A percentile compares a stretch with the other conserved stretches of the same genome.
phyloP scores from a whole-genome alignment of 2,797 vertebrate genomes.

The Aythya fuligula region DNA sequence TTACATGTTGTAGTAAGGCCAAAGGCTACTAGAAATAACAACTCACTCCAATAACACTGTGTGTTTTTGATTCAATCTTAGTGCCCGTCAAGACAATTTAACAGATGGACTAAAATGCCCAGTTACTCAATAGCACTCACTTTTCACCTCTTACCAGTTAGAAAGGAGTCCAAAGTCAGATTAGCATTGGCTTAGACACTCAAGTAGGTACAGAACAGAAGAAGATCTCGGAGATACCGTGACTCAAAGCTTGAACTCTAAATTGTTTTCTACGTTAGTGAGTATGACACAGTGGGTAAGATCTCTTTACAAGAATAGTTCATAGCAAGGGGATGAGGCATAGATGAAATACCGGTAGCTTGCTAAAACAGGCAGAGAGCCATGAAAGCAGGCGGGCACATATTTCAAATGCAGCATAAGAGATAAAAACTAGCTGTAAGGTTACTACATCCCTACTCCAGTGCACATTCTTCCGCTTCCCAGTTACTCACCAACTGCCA shows the following conservation, averaged over 20 bases:
- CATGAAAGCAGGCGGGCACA: not conserved
- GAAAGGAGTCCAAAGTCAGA: not conserved
- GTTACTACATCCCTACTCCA: not conserved
- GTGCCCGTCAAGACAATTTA: not conserved
- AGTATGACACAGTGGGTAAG: not conserved
- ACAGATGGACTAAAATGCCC: not conserved
- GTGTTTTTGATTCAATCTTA: not conserved
- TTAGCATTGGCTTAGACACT: not conserved
- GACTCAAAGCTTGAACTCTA: not conserved
- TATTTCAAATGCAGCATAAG: not conserved
- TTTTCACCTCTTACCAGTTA: not conserved
- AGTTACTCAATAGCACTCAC: not conserved
- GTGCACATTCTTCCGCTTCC: not conserved
- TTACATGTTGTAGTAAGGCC: not conserved
- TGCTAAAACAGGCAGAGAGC: constrained; percentile 28
- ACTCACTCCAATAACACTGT: not conserved
- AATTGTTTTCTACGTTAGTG: not conserved
- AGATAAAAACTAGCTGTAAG: not conserved
- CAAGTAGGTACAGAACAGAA: not conserved
- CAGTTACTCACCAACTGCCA: not conserved
- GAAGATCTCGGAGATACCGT: not conserved
- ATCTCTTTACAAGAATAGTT: constrained; percentile 27
- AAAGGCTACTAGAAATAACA: not conserved
- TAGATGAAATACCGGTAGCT: not conserved
- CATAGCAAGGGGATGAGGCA: constrained; percentile 10